Evolutionary conservation across 2,113 vertebrate genomes (phyloP).

Genomic region (Delphinapterus leucas): DNA sequence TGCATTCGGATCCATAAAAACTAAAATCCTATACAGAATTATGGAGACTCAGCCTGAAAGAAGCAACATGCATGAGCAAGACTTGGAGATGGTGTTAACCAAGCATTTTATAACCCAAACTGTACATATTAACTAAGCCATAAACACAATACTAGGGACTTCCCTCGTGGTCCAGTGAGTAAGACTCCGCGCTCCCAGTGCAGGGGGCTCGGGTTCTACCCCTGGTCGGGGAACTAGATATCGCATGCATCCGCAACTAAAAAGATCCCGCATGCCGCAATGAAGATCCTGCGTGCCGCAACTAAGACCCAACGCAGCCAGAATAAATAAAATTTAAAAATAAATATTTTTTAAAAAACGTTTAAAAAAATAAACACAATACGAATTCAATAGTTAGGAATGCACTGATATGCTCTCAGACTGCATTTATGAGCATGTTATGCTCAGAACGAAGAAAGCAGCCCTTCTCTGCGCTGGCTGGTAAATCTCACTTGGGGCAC

Average conservation of each 20-base stretch:
- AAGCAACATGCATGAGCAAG: background rate
- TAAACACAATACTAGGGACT: no score
- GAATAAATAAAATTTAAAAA: no score
- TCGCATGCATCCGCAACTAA: no score
- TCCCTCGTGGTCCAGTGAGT: no score
- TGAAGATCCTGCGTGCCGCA: no score
- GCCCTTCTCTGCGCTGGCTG: background rate
- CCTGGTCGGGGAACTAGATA: no score
- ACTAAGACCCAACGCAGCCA: no score
- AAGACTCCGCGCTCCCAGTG: no score
- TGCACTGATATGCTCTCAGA: background rate
- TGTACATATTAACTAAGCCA: background rate
- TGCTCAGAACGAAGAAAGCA: background rate
- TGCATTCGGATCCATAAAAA: background rate
- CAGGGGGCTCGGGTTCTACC: no score
- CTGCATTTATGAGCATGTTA: background rate
- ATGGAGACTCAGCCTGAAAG: background rate
- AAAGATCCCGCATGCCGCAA: no score
- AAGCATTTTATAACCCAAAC: background rate
- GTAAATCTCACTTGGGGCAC: background rate
- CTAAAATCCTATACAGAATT: background rate
- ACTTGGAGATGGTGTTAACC: background rate
- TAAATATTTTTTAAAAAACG: no score
- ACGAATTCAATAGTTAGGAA: background rate
- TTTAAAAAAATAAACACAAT: background rate